A percentile compares a stretch with the other conserved stretches of the same genome.
Evolutionary conservation across 2,797 vertebrate genomes (phyloP).

Genomic region (Sebastes matsubarae): DNA sequence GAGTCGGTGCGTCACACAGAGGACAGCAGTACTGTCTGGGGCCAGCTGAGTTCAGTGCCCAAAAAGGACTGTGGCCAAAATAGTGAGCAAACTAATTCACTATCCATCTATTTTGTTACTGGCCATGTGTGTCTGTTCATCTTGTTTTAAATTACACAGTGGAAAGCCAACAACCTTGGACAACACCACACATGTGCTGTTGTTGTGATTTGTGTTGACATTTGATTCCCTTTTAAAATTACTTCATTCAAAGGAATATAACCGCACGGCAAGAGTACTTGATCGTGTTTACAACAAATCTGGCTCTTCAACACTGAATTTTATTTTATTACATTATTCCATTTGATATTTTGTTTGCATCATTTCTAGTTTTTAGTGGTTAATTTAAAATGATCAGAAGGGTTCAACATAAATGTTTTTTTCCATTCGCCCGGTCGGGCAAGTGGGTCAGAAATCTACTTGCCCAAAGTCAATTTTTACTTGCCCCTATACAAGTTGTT

Average conservation of each 20-base stretch:
- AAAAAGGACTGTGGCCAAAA: background rate
- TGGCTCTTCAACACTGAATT: background rate
- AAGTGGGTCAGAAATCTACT: too few relatives aligned
- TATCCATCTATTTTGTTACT: background rate
- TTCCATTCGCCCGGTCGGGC: too few relatives aligned
- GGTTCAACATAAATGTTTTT: too few relatives aligned
- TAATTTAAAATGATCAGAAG: background rate
- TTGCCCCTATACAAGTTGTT: too few relatives aligned
- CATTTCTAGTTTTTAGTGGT: background rate
- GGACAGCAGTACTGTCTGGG: background rate
- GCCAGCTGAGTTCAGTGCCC: background rate
- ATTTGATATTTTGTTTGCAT: background rate
- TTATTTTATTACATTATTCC: background rate
- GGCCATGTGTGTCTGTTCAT: background rate
- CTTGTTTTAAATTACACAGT: background rate
- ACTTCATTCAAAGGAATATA: background rate
- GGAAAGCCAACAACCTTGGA: background rate
- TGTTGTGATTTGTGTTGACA: background rate
- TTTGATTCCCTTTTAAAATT: background rate
- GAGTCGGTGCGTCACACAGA: background rate
- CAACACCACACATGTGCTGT: background rate
- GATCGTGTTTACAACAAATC: background rate
- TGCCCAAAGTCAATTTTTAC: too few relatives aligned
- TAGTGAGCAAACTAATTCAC: background rate
- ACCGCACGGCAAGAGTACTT: background rate